phyloP scores from a whole-genome alignment of 2,888 invertebrate species.

The Suillia variegata region DNA sequence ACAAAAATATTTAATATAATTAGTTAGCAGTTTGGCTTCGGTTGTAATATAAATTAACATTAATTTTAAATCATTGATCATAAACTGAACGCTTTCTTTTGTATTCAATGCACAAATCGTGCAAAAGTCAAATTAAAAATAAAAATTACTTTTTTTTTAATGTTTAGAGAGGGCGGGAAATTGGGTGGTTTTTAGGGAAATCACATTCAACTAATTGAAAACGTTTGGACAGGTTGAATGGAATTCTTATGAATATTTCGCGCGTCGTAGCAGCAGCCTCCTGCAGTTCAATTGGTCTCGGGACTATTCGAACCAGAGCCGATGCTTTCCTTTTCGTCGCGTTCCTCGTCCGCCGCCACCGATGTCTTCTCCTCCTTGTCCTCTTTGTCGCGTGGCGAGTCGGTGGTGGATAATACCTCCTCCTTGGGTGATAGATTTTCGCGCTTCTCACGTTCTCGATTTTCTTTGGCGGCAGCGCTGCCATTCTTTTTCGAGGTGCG shows the following conservation, averaged over 20 bases:
- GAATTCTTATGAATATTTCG: conserved; percentile 1
- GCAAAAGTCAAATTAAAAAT: too few relatives aligned
- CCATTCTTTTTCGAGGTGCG: conserved; percentile 74
- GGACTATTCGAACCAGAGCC: conserved; percentile 86
- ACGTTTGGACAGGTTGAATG: conserved; percentile 16
- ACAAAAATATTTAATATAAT: too few relatives aligned
- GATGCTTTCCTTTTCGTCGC: conserved; percentile 66
- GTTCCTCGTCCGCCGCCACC: conserved; percentile 46
- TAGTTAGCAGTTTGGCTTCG: too few relatives aligned
- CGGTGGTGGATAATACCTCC: conserved; percentile 30
- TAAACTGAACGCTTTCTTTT: too few relatives aligned
- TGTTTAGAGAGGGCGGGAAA: too few relatives aligned
- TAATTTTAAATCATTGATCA: too few relatives aligned
- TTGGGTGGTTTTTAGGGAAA: too few relatives aligned
- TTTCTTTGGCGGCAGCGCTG: conserved; percentile 42
- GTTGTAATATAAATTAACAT: too few relatives aligned
- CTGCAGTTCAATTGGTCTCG: conserved; percentile 63
- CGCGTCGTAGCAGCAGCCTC: neutral
- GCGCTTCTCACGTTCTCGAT: conserved; percentile 44
- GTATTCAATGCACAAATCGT: too few relatives aligned
- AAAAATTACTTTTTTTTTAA: too few relatives aligned
- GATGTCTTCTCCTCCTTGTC: conserved; percentile 49
- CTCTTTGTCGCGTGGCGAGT: conserved; percentile 29
- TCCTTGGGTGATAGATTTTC: conserved; percentile 53
- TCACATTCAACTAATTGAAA: conserved; percentile 5